Evolutionary conservation across 1,140 invertebrate species (phyloP).

Genomic region (Brachionus sp.): DNA sequence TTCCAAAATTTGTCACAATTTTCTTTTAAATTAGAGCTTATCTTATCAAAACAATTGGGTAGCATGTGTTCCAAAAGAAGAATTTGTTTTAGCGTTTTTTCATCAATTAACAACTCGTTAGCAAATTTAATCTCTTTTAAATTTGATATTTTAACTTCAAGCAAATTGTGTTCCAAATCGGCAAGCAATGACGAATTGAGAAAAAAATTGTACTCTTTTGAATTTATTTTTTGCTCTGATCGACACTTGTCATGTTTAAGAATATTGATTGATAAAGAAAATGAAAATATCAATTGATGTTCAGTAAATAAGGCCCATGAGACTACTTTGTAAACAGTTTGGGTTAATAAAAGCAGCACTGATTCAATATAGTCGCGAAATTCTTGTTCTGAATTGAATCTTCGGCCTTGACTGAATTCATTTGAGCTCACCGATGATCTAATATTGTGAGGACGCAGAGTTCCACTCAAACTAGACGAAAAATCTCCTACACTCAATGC

Average conservation of each 20-base stretch:
- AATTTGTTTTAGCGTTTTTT: background rate
- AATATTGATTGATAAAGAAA: slow-evolving; percentile 48
- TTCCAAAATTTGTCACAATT: slow-evolving; percentile 26
- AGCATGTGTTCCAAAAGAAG: background rate
- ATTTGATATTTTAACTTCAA: background rate
- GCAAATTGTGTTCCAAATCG: background rate
- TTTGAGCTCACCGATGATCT: background rate
- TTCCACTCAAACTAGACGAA: background rate
- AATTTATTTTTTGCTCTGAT: background rate
- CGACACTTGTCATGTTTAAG: slow-evolving; percentile 3
- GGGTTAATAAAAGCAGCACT: background rate
- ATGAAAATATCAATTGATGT: slow-evolving; percentile 58
- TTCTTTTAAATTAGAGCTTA: background rate
- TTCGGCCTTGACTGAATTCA: background rate
- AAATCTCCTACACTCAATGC: background rate
- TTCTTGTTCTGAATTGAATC: background rate
- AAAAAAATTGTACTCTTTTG: slow-evolving; percentile 33
- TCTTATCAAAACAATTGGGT: background rate
- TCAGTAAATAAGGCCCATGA: slow-evolving; percentile 51
- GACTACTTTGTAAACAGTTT: slow-evolving; percentile 27
- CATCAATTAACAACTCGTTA: background rate
- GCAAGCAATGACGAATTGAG: slow-evolving; percentile 30
- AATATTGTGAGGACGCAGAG: background rate
- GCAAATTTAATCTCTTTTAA: background rate
- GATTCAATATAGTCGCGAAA: background rate